Evolutionary conservation across 2,797 vertebrate species (phyloP).

Genomic region (Eulemur mongoz): DNA sequence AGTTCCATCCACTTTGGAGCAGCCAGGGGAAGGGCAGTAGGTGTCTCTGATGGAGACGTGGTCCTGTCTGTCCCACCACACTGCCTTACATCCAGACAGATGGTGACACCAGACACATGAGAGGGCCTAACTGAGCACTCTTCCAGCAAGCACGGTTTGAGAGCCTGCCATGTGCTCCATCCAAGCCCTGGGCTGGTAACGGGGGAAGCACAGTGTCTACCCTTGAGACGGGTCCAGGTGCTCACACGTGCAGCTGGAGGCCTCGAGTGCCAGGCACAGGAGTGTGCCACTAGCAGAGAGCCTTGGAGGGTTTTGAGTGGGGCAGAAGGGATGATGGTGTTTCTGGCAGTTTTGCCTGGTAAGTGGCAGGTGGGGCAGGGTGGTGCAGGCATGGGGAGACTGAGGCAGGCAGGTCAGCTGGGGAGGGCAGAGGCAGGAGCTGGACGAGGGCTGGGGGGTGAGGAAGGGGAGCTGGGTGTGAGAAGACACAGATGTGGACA

Average conservation of each 20-base stretch:
- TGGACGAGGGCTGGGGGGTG: not conserved
- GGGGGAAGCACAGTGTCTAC: not conserved
- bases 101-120: not conserved
- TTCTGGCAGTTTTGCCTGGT: not conserved
- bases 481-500: not conserved
- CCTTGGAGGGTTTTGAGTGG: not conserved
- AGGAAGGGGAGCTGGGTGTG: not conserved
- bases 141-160: not conserved
- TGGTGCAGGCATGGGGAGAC: not conserved
- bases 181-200: not conserved
- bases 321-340: not conserved
- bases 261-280: not conserved
- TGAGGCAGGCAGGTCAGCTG: not conserved
- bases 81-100: not conserved
- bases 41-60: conserved; percentile 13
- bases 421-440: not conserved
- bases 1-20: not conserved
- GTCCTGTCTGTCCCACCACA: not conserved
- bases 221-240: not conserved
- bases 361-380: not conserved
- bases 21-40: not conserved
- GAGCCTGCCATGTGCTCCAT: not conserved
- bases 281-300: not conserved
- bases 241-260: not conserved
- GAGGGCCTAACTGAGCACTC: not conserved